These are phyloP conservation scores for Parapristionchus giblindavisi DNA, from an alignment of 2,888 invertebrate species.

Conservation along the genomic window DNA sequence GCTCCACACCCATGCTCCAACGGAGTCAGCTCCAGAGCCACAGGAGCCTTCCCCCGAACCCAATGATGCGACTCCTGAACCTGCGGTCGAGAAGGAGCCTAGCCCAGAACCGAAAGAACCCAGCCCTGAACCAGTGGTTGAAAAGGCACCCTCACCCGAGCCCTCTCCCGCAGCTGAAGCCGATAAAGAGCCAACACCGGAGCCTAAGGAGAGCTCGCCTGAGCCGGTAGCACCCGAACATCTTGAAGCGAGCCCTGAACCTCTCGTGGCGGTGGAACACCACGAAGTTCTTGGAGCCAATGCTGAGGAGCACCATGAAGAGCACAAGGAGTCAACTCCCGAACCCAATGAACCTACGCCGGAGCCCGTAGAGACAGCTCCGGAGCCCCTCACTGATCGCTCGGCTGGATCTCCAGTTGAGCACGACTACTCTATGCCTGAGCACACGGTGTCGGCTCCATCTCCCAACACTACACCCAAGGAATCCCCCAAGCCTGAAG, in stretches of 20 bases:
- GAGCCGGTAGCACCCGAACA: not conserved
- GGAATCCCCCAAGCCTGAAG: not conserved
- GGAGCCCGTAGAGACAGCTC: not conserved
- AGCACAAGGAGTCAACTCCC: slow-evolving; percentile 4
- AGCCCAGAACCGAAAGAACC: not conserved
- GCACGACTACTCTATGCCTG: not conserved
- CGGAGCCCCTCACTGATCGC: too few species aligned
- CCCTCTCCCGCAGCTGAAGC: too few species aligned
- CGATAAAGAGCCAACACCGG: not conserved
- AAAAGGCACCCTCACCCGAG: not conserved
- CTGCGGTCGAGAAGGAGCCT: not conserved
- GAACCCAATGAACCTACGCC: not conserved
- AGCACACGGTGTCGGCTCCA: not conserved
- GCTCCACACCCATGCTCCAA: not conserved
- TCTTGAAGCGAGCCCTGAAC: not conserved
- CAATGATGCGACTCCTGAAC: not conserved
- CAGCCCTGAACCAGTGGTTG: not conserved
- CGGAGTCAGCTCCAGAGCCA: not conserved
- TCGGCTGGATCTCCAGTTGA: too few species aligned
- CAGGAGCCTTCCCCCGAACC: slow-evolving; percentile 1
- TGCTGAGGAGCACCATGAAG: not conserved
- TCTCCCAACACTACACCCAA: slow-evolving; percentile 2
- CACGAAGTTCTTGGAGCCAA: not conserved
- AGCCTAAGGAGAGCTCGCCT: slow-evolving; percentile 3
- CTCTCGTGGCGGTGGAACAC: not conserved